Base-by-base conservation (phyloP, 2,113 vertebrate genomes). In the Vidua chalybeata region DNA sequence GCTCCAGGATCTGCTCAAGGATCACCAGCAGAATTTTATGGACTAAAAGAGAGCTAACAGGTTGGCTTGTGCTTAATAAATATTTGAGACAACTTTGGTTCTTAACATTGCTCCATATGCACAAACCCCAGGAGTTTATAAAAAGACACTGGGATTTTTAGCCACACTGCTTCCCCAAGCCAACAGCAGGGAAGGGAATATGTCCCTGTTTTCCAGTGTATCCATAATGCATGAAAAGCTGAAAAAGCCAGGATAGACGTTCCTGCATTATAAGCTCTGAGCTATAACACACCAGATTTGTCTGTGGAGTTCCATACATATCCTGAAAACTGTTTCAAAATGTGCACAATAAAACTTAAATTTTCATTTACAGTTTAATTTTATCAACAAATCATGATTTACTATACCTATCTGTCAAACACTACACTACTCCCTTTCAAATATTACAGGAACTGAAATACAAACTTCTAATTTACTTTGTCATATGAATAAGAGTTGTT, bases 381-480 rank as follows among this genome's bases (percentile, higher is more conserved):
- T 94, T 91, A 81, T 94, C 94, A 95, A 92, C 86, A 94, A 96
- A 95, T 87, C 49, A 46, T 74, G 72, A 95, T 96, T 94, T 96
- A 91, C 84, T 84, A 17, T n/a, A 92, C 48, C 46, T 78, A 43
- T 76, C 82, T 96, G 84, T 84, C 87, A 89, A 92, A 86, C 63
- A 52, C 35, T 52, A 59, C 31, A 11, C 73, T 63, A 48, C 35
- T 90, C 41, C 48, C 55, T 89, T 92, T 92, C 83, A 93, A 89
- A 80, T 83, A 86, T 62, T 74, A 93, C 84, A 93, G 93, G 69
- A 96, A 86, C 69, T 78, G 93, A 95, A 90, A 84, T 12, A 58
- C 62, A 73, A 71, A 45, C 83, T 97, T 90, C 92, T 97, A 94
- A 93, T 97, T 94, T 95, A 86, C 54, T 96, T 83, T 80, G 95